Evolutionary conservation across 2,888 invertebrate genomes (phyloP), one percentile per base, ranked within the genome.

Genomic region (Agrotis segetum): DNA sequence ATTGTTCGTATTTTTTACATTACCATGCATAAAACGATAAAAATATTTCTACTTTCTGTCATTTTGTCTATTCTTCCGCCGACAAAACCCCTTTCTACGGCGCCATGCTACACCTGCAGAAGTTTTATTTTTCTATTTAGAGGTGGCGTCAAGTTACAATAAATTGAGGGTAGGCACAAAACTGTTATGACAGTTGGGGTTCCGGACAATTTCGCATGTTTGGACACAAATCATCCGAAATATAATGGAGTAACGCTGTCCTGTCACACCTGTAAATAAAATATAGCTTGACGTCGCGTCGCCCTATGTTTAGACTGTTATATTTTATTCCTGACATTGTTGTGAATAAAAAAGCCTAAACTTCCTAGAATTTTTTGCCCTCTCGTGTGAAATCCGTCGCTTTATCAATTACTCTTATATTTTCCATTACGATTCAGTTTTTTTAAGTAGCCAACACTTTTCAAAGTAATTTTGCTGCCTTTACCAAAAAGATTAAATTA

Each of bases 191-290:
- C 67, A 65, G 44, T 56, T 44, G 46, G 46, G 46, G 29, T 24
- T 55, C 55, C 11, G 13, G 50, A 64, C 55, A 74, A 61, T 69
- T 79, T 69, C 40, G 46, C 21, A 46, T 74, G 49, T 70, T 63
- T 62, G 53, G 40, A 24, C 50, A 78, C 76, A 78, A 76, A 78
- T 71, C 65, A 80, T 76, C 50, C 62, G 24, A 55, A 80, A 81
- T 70, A 49, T 78, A 78, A 78, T 76, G 81, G 78, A 63, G 63
- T 34, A 81, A 66, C 71, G 34, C 50, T 81, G 64, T 78, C 44
- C 77, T 13, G 76, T 62, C 59, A 21, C 47, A 66, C 62, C 50
- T 63, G 29, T 55, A 50, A 66, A 60, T 80, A 76, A 66, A 63
- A 76, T 63, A 69, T 63, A 24, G 44, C 55, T 59, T 71, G 34